Evolutionary conservation across 2,888 invertebrate genomes (phyloP), one percentile per base, ranked within the genome.

Genomic region (Athripsodes cinereus): DNA sequence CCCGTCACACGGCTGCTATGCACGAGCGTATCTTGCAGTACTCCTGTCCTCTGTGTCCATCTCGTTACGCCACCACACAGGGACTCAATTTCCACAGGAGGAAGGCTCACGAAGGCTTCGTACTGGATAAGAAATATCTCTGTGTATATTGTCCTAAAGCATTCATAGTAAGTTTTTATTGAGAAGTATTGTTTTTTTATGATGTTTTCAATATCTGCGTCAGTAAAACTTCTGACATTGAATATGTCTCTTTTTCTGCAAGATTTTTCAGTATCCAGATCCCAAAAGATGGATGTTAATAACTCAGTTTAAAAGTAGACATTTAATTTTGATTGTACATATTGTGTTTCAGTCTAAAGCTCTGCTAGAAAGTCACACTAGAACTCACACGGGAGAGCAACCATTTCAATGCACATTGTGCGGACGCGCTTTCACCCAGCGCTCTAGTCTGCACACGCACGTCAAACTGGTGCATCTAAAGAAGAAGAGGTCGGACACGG

Each of bases 331-430:
- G n/a, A n/a, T n/a, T n/a, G n/a, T n/a, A n/a, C n/a, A n/a, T n/a
- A n/a, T n/a, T n/a, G n/a, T n/a, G n/a, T n/a, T n/a, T n/a, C 31
- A 31, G 31, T 40, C 40, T 5, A 16, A 40, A 3, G 13, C 40
- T 40, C 40, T 40, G 40, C 2, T 40, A 13, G 40, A 40, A 3
- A 65, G 65, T 35, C 67, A 67, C 58, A 55, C 73, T 19, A 70
- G 67, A 20, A 69, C 65, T 16, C 78, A 78, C 69, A 76, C 76
- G 0, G 76, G 75, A 6, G 76, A 75, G 67, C 73, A 74, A 53
- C 75, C 74, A 6, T 76, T 71, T 69, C 65, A 68, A 52, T 77
- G 78, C 62, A 53, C 26, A 0, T 65, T 67, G 22, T 78, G 78
- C 67, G 73, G 73, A 0, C 69, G 74, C 1, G 62, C 67, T 26